A percentile compares a stretch with the other conserved stretches of the same genome.
These are phyloP conservation scores for Tipula helvola DNA, from an alignment of 2,888 invertebrate species.

Conservation along the genomic window DNA sequence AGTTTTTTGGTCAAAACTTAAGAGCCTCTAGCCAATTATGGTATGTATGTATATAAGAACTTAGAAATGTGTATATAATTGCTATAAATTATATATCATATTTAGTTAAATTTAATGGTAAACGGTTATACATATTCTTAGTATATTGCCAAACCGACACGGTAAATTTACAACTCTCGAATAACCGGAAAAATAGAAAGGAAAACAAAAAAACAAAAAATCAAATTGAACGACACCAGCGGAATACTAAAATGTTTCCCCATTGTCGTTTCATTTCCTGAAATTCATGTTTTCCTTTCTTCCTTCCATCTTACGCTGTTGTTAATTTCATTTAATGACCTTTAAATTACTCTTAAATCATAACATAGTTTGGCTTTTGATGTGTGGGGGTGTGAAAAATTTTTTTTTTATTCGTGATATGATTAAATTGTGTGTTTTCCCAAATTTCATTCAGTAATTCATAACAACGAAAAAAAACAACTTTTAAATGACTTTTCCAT, in stretches of 20 bases:
- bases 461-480: not conserved
- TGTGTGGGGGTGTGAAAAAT: not conserved
- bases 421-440: not conserved
- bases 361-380: not conserved
- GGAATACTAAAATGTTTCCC: not conserved
- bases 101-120: not conserved
- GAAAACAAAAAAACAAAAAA: not conserved
- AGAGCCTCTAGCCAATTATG: not conserved
- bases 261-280: not conserved
- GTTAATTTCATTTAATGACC: not conserved
- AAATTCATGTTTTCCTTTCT: not conserved
- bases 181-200: not conserved
- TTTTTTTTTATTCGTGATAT: not conserved
- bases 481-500: not conserved
- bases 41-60: not conserved
- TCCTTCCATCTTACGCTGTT: not conserved
- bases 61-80: not conserved
- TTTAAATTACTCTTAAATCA: not conserved
- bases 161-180: not conserved
- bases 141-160: not conserved
- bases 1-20: not conserved
- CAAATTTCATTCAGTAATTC: not conserved
- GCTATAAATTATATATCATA: not conserved
- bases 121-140: not conserved
- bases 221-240: not conserved